These are phyloP conservation scores for Brachyrhaphis roseni DNA, from an alignment of 2,797 vertebrate genomes.

Conservation along the genomic window DNA sequence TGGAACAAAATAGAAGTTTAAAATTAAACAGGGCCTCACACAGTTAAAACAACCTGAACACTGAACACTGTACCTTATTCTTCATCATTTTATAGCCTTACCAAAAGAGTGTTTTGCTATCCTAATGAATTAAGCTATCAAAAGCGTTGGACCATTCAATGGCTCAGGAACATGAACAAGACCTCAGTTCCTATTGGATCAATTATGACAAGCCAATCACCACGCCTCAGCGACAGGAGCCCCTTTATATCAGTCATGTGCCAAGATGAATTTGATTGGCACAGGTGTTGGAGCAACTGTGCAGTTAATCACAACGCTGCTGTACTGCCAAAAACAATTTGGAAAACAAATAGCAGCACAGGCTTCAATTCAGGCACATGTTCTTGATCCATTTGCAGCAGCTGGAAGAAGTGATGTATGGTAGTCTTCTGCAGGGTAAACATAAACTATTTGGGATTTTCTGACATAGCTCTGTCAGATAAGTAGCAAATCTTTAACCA, in stretches of 20 bases:
- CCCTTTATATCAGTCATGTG: background rate
- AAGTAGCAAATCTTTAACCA: background rate
- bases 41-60: background rate
- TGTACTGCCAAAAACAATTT: constrained; percentile 14
- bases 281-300: constrained; percentile 15
- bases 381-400: background rate
- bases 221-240: background rate
- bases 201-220: constrained; percentile 5
- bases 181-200: background rate
- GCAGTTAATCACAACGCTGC: background rate
- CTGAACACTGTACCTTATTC: background rate
- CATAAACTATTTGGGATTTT: background rate
- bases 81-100: background rate
- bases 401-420: background rate
- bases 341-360: background rate
- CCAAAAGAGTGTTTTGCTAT: background rate
- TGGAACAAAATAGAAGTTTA: background rate
- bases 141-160: background rate
- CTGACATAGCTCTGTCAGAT: background rate
- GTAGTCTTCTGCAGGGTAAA: background rate
- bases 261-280: constrained; percentile 4
- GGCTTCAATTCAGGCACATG: background rate
- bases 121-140: background rate
- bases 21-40: background rate
- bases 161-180: background rate